These are phyloP conservation scores for Drosophila acutilabella DNA, from an alignment of 2,888 invertebrate species.

Conservation along the genomic window DNA sequence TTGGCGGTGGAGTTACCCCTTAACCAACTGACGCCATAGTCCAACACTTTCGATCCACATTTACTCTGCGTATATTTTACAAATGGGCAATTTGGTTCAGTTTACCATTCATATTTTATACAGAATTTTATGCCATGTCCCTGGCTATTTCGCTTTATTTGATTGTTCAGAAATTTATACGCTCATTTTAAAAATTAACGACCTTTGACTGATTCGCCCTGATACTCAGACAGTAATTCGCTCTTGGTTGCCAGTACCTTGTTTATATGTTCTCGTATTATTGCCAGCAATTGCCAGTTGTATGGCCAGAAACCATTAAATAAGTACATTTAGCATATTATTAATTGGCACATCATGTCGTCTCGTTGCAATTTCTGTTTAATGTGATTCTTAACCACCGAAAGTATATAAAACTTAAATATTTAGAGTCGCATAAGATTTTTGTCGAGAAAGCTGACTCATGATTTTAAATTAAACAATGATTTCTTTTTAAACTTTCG, in stretches of 20 bases:
- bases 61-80: conserved; percentile 15
- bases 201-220: conserved; percentile 76
- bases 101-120: conserved; percentile 30
- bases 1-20: conserved; percentile 22
- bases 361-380: conserved; percentile 38
- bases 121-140: conserved; percentile 9
- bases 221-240: conserved; percentile 23
- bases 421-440: neutral
- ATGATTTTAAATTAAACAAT: conserved; percentile 8
- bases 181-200: conserved; percentile 78
- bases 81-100: conserved; percentile 31
- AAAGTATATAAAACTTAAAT: conserved; percentile 2
- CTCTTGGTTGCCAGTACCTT: neutral
- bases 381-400: conserved; percentile 11
- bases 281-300: conserved; percentile 76
- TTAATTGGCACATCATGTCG: conserved; percentile 39
- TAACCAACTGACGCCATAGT: conserved; percentile 5
- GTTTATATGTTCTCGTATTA: conserved; percentile 38
- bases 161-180: conserved; percentile 62
- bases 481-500: too few species aligned
- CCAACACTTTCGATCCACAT: conserved; percentile 31
- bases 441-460: conserved; percentile 7
- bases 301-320: conserved; percentile 38
- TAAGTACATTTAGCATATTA: conserved; percentile 44
- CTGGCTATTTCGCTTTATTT: conserved; percentile 43